Evolutionary conservation across 2,113 vertebrate species (phyloP), one percentile per base, ranked within the genome.

Genomic region (Gorilla gorilla): DNA sequence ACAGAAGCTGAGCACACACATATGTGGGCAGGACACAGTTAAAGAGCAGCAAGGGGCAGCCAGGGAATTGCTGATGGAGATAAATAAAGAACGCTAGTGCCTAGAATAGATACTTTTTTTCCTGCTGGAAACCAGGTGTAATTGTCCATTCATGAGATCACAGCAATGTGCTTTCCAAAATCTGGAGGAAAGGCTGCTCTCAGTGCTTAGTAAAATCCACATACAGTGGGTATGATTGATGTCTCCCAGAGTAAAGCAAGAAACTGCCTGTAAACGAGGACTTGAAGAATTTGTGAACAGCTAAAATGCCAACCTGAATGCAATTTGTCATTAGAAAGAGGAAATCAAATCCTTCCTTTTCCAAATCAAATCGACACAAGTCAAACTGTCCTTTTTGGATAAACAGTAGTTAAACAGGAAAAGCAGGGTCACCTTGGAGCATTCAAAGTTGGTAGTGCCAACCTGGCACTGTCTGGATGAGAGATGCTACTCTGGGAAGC

Each of bases 1-100:
- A 6, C 61, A 20, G 64, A 45, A 73, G 12, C 23, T 38, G 27
- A 57, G 12, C n/a, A 73, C 18, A 52, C 32, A 6, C 14, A 35
- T 0, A 1, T 18, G 11, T 32, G n/a, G 25, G 30, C 14, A 18
- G 1, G 4, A 55, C 22, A n/a, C 17, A n/a, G 35, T 27, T 38
- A 38, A 13, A 85, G 27, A 61, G 35, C 8, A 23, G 17, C 8
- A 3, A 75, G 3, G 12, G 20, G 12, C 45, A 14, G 9, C 35
- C 57, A 17, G 22, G 70, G 30, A 50, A 45, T 30, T 30, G 30
- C 17, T 18, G n/a, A 32, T 6, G 18, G 70, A 22, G 16, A 30
- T 52, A 12, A 43, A 80, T 3, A 18, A 55, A n/a, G 64, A 83
- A 32, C n/a, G 50, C 9, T 16, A 27, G 43, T n/a, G 22, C 45